A percentile compares a stretch with the other conserved stretches of the same genome.
Evolutionary conservation across 1,140 invertebrate species (phyloP).

Genomic region (Brachionus manjavacas): DNA sequence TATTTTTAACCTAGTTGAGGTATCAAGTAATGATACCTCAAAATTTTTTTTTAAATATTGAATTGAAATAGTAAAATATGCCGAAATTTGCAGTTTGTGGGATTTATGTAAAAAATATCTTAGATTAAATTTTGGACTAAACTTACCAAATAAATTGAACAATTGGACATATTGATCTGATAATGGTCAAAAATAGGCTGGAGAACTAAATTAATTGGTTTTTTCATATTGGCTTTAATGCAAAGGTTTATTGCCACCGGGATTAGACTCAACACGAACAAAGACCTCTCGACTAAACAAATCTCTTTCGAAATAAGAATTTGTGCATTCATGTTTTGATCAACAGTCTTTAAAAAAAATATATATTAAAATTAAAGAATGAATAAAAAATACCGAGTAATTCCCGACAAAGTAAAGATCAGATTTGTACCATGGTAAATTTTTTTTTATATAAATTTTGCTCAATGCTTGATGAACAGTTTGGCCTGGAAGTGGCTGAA

Average conservation of each 20-base stretch:
- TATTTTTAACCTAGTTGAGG: no score
- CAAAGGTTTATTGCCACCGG: slow-evolving; percentile 37
- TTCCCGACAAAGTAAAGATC: slow-evolving; percentile 30
- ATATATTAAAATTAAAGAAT: background rate
- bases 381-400: background rate
- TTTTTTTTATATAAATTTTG: slow-evolving; percentile 27
- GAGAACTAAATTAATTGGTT: background rate
- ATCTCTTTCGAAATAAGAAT: slow-evolving; percentile 11
- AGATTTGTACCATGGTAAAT: slow-evolving; percentile 30
- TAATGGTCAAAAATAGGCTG: slow-evolving; percentile 27
- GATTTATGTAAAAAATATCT: no score
- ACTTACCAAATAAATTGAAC: slow-evolving; percentile 10
- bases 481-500: slow-evolving; percentile 18
- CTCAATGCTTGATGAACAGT: slow-evolving; percentile 21
- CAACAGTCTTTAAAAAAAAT: background rate
- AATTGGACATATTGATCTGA: background rate
- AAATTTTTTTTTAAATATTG: no score
- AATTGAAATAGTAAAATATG: no score
- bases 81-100: no score
- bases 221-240: slow-evolving; percentile 29
- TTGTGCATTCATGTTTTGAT: background rate
- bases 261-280: slow-evolving; percentile 18
- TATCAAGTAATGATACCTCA: no score
- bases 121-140: background rate
- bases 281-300: slow-evolving; percentile 5